Evolutionary conservation across 2,797 vertebrate genomes (phyloP), one percentile per base, ranked within the genome.

Genomic region (Gadopsis marmoratus): DNA sequence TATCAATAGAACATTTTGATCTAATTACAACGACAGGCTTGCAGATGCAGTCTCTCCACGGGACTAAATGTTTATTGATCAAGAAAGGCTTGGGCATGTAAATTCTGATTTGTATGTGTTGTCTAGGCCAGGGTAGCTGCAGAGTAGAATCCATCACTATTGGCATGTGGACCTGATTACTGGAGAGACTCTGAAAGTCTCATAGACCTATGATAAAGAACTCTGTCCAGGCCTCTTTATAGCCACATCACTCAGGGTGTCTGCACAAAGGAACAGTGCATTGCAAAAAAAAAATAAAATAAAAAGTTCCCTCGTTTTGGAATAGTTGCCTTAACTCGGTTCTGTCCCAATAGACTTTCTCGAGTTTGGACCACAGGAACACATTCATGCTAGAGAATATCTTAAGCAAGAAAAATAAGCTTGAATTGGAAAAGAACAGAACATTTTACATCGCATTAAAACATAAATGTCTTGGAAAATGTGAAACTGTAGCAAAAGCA

Each of bases 131-230:
- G 81, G 65, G 78, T 50, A 31, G 79, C 89, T 67, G 87, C 78
- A 71, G 82, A 84, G 83, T 84, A 77, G 79, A 94, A 95, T 95
- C 90, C 94, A 96, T 96, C 93, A 95, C 90, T 94, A 94, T 94
- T 93, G 92, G 86, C 91, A 93, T 91, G 85, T 92, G 84, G 64
- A 87, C 84, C 88, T 94, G 94, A 95, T 88, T 93, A 94, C 86
- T 89, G 75, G 85, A 91, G 92, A 92, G 89, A 91, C 83, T 89
- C 91, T 77, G 87, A 90, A 92, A 90, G 86, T 91, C 94, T 94
- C 83, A 89, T 89, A 91, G 93, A 93, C 88, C 92, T 69, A 90
- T 95, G 91, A 94, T 94, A 88, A 92, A 91, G 92, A 93, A 93
- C 93, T 94, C 93, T 93, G 93, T 93, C 94, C 72, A 71, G 85